Percentiles rank a stretch among this genome's conserved stretches.
phyloP scores from a whole-genome alignment of 2,797 vertebrate genomes.

The Trichosurus vulpecula region DNA sequence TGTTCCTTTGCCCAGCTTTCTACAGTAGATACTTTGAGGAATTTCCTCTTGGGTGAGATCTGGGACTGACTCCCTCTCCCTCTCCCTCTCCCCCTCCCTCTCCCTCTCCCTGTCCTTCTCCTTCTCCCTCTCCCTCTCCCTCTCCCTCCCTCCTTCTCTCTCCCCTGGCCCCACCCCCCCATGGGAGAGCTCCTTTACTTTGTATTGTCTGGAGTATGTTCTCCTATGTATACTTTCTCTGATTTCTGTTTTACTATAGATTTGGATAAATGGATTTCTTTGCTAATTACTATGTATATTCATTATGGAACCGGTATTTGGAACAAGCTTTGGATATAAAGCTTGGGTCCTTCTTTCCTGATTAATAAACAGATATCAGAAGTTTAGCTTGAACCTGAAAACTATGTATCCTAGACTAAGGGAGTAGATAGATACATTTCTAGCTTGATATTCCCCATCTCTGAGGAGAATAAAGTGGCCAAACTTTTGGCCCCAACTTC shows the following conservation, averaged over 20 bases:
- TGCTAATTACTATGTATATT: neutral
- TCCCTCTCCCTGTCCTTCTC: too few species aligned
- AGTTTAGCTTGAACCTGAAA: neutral
- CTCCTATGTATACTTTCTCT: neutral
- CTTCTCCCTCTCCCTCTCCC: too few species aligned
- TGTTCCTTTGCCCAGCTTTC: neutral
- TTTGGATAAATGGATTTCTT: neutral
- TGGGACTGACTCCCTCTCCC: neutral
- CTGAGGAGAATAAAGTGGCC: neutral
- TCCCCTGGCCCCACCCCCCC: neutral
- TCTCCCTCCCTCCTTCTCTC: too few species aligned
- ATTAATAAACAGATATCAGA: neutral
- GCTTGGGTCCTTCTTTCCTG: neutral
- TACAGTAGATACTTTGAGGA: neutral
- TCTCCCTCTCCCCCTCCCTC: too few species aligned
- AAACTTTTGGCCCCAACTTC: neutral
- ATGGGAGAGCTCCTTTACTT: neutral
- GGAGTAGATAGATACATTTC: neutral
- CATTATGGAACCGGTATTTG: neutral
- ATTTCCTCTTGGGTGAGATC: neutral
- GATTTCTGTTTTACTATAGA: neutral
- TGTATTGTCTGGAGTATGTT: neutral
- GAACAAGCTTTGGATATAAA: neutral
- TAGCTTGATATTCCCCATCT: neutral
- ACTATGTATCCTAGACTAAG: neutral